Evolutionary conservation across 2,888 invertebrate species (phyloP).

Genomic region (Nesidiocoris tenuis): DNA sequence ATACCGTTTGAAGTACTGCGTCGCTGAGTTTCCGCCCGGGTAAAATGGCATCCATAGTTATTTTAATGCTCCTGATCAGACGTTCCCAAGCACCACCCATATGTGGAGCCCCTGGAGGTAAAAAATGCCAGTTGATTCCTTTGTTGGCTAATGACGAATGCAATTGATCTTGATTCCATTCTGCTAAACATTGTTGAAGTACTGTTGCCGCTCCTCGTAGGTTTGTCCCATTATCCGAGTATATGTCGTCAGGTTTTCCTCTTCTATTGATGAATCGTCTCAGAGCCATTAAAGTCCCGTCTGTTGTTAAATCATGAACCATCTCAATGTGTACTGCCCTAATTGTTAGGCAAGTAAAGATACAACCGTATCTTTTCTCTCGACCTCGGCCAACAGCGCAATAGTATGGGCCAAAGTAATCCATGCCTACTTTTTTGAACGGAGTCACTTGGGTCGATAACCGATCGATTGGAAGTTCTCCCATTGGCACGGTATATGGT

Average conservation of each 20-base stretch:
- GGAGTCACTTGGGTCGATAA: not conserved
- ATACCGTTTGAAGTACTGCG: constrained; percentile 4
- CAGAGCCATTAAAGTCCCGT: not conserved
- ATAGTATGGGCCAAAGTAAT: not conserved
- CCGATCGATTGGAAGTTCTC: not conserved
- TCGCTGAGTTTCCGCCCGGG: constrained; percentile 10
- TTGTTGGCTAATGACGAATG: not conserved
- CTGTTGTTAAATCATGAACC: not conserved
- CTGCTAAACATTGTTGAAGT: not conserved
- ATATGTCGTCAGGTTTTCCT: constrained; percentile 5
- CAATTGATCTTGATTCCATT: not conserved
- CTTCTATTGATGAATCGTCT: constrained; percentile 13
- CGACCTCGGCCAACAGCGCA: not conserved
- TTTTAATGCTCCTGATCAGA: constrained; percentile 9
- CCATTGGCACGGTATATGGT: not conserved
- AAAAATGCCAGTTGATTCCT: not conserved
- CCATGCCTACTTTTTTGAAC: constrained; percentile 3
- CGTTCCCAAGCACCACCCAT: constrained; percentile 16
- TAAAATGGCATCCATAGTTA: not conserved
- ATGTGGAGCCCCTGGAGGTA: not conserved
- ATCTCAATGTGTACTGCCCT: constrained; percentile 9
- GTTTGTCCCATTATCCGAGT: not conserved
- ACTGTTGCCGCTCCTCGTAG: not conserved
- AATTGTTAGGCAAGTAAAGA: constrained; percentile 15
- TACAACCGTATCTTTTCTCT: not conserved